These are phyloP conservation scores for Barypeithes pellucidus DNA, from an alignment of 2,888 invertebrate genomes.

Conservation along the genomic window DNA sequence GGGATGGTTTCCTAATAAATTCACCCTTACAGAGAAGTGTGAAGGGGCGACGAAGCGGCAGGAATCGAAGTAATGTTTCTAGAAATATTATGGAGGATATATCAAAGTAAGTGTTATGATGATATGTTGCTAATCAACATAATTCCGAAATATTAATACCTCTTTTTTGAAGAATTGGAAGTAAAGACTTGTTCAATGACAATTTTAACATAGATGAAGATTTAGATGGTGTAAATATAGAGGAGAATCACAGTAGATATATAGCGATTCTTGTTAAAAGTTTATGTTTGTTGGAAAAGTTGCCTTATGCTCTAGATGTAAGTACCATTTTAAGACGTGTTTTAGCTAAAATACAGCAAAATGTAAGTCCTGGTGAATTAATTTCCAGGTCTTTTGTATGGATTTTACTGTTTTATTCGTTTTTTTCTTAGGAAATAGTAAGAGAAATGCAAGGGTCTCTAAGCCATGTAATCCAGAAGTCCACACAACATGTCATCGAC, in stretches of 20 bases:
- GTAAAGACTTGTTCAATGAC: slow-evolving; percentile 59
- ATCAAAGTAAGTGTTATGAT: slow-evolving; percentile 52
- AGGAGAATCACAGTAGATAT: slow-evolving; percentile 78
- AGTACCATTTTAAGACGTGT: slow-evolving; percentile 47
- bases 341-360: no score
- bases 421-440: slow-evolving; percentile 80
- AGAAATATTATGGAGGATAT: slow-evolving; percentile 73
- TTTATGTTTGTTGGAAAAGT: slow-evolving; percentile 85
- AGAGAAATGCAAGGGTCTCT: slow-evolving; percentile 88
- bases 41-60: slow-evolving; percentile 74
- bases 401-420: no score
- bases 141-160: neutral
- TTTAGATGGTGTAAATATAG: slow-evolving; percentile 74
- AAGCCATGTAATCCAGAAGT: slow-evolving; percentile 83
- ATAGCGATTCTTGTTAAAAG: slow-evolving; percentile 90
- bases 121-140: no score
- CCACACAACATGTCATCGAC: slow-evolving; percentile 84
- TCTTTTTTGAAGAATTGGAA: slow-evolving; percentile 59
- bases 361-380: no score
- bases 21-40: slow-evolving; percentile 76
- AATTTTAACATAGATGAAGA: slow-evolving; percentile 74
- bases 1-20: slow-evolving; percentile 70
- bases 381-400: neutral
- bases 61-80: slow-evolving; percentile 73
- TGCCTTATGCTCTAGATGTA: slow-evolving; percentile 90